A percentile compares a stretch with the other conserved stretches of the same genome.
Conservation (phyloP, 2,113 vertebrate species). For the Thunnus thynnus region DNA sequence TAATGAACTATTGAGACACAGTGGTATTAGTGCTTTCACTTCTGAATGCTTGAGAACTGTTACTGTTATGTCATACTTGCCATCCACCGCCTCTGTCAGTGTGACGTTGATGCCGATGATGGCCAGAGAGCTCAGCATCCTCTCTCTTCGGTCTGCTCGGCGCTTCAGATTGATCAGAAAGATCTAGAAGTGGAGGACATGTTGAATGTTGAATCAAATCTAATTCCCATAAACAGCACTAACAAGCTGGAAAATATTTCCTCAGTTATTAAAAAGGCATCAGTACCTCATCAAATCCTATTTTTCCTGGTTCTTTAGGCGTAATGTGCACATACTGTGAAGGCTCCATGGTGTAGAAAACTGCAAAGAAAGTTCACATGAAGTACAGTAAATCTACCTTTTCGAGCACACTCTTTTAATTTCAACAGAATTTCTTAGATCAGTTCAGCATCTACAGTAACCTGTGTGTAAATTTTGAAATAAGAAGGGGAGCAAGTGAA, state of each 20-base stretch:
- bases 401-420: neutral
- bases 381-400: conserved; percentile 1
- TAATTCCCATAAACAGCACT: neutral
- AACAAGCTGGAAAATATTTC: neutral
- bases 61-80: conserved; percentile 84
- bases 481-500: conserved; percentile 1
- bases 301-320: conserved; percentile 86
- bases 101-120: conserved; percentile 89
- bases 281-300: conserved; percentile 90
- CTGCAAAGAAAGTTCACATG: conserved; percentile 78
- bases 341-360: conserved; percentile 84
- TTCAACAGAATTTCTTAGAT: conserved; percentile 18
- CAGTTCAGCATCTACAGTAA: conserved; percentile 11
- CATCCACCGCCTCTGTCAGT: conserved; percentile 91
- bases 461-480: conserved; percentile 25
- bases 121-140: conserved; percentile 88
- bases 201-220: neutral
- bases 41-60: neutral
- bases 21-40: neutral
- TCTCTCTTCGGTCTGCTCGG: conserved; percentile 87
- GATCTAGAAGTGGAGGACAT: conserved; percentile 82
- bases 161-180: conserved; percentile 94
- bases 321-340: conserved; percentile 83
- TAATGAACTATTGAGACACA: neutral
- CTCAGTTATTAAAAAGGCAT: neutral